Conservation (phyloP, 1,140 invertebrate species). For the Tetramorium parvispinum region DNA sequence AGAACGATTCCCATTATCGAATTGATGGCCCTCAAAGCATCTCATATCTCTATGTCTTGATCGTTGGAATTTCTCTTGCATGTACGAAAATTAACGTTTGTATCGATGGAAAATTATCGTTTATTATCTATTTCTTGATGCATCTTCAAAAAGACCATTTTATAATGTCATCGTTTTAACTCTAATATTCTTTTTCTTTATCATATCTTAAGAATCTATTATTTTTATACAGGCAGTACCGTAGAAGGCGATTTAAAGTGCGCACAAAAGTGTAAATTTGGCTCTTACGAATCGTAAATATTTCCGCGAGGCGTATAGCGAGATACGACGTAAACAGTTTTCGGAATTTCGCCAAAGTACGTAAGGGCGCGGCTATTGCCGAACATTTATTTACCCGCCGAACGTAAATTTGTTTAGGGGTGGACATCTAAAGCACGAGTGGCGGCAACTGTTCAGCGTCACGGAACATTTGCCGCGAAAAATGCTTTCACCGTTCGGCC, state of each 20-base stretch:
- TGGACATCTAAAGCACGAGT: slow-evolving; percentile 73
- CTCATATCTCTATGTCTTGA: slow-evolving; percentile 20
- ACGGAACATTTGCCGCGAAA: slow-evolving; percentile 80
- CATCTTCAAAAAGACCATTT: not conserved
- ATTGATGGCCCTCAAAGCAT: slow-evolving; percentile 54
- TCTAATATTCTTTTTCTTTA: not conserved
- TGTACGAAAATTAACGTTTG: not conserved
- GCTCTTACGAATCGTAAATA: slow-evolving; percentile 50
- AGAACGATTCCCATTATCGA: slow-evolving; percentile 62
- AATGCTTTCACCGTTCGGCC: slow-evolving; percentile 68
- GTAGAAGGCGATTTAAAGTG: slow-evolving; percentile 36
- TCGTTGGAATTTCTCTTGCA: slow-evolving; percentile 13
- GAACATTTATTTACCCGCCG: slow-evolving; percentile 67
- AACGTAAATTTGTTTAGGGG: slow-evolving; percentile 80
- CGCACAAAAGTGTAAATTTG: slow-evolving; percentile 41
- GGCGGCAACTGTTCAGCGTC: slow-evolving; percentile 73
- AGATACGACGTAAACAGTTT: slow-evolving; percentile 58
- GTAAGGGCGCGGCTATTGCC: slow-evolving; percentile 59
- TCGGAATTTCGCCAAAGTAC: slow-evolving; percentile 55
- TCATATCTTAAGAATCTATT: not conserved
- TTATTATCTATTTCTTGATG: not conserved
- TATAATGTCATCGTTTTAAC: slow-evolving; percentile 10
- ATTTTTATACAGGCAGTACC: not conserved
- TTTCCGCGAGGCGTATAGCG: slow-evolving; percentile 9
- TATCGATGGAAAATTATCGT: slow-evolving; percentile 1